phyloP scores from a whole-genome alignment of 2,888 invertebrate species.

The Bombyx huttoni region DNA sequence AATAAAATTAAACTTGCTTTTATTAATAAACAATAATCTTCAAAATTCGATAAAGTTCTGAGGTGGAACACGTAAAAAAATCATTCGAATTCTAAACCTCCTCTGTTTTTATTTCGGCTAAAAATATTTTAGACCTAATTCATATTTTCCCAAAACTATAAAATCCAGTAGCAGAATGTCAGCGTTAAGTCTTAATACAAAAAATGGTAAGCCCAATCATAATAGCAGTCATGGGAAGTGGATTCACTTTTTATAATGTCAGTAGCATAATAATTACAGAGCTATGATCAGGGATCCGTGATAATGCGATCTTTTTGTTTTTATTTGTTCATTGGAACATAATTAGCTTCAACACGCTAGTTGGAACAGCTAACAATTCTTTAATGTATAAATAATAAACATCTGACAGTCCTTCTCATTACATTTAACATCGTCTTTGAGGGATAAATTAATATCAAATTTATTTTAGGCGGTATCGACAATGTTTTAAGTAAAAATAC shows the following conservation, averaged over 20 bases:
- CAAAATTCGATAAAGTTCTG: too few species aligned
- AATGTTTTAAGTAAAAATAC: too few species aligned
- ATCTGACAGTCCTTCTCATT: too few species aligned
- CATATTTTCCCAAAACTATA: not conserved
- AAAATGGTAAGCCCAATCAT: not conserved
- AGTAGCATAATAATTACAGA: slow-evolving; percentile 40
- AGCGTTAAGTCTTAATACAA: not conserved
- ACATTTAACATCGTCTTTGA: too few species aligned
- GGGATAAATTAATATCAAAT: too few species aligned
- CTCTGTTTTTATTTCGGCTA: too few species aligned
- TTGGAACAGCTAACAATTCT: not conserved
- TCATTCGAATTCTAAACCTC: too few species aligned
- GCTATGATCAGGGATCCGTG: slow-evolving; percentile 37
- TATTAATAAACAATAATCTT: too few species aligned
- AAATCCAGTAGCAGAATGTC: not conserved
- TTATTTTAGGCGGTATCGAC: too few species aligned
- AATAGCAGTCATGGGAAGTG: slow-evolving; percentile 63
- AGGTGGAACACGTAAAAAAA: too few species aligned
- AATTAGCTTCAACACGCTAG: slow-evolving; percentile 7
- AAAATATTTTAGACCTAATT: not conserved
- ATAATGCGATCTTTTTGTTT: slow-evolving; percentile 43
- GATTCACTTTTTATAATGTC: slow-evolving; percentile 41
- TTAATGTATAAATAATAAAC: not conserved
- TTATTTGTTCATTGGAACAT: slow-evolving; percentile 42
- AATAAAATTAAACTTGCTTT: too few species aligned